A percentile compares a stretch with the other conserved stretches of the same genome.
phyloP scores from a whole-genome alignment of 2,113 vertebrate species.

The Pteronura brasiliensis region DNA sequence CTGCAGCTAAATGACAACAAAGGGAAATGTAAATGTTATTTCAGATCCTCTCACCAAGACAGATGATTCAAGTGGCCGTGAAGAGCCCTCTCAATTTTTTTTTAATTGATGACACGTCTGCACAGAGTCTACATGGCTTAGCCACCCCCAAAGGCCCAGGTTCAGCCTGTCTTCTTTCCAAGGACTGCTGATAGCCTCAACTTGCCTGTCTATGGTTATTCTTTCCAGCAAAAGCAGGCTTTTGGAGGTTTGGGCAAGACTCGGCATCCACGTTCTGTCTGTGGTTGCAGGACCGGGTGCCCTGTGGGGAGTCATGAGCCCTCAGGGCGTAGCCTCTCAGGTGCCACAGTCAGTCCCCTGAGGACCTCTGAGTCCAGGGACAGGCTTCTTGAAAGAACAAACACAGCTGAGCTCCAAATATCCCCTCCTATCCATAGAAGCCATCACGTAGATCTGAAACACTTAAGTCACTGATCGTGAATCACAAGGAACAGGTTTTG shows the following conservation, averaged over 20 bases:
- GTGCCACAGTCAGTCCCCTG: background rate
- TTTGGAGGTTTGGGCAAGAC: background rate
- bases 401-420: background rate
- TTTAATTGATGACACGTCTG: background rate
- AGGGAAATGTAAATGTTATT: background rate
- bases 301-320: background rate
- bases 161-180: background rate
- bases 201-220: background rate
- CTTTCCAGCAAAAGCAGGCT: background rate
- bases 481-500: background rate
- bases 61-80: background rate
- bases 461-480: background rate
- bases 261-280: background rate
- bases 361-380: background rate
- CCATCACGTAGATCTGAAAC: background rate
- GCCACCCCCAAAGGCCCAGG: background rate
- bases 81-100: background rate
- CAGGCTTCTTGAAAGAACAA: background rate
- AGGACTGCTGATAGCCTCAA: background rate
- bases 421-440: background rate
- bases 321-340: background rate
- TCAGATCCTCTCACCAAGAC: background rate
- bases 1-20: constrained; percentile 8
- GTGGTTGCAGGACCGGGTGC: too few relatives aligned
- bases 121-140: background rate